These are phyloP conservation scores for Acleris literana DNA, from an alignment of 2,888 invertebrate genomes.

Conservation along the genomic window DNA sequence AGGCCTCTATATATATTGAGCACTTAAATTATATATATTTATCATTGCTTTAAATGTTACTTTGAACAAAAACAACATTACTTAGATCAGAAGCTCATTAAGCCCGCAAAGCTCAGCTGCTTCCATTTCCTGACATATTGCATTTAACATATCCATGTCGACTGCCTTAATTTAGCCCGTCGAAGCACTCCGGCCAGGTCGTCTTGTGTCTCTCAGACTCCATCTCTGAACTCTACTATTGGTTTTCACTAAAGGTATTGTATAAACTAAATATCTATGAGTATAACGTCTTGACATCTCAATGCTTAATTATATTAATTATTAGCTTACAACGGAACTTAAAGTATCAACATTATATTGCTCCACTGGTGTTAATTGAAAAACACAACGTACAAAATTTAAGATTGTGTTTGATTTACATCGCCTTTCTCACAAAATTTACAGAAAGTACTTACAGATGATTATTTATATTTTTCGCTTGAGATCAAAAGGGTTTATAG, in stretches of 20 bases:
- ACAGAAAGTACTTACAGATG: too few species aligned
- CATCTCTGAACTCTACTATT: slow-evolving; percentile 17
- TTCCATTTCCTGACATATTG: slow-evolving; percentile 31
- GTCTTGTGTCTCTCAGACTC: slow-evolving; percentile 26
- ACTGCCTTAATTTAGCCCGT: slow-evolving; percentile 35
- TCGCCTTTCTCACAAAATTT: too few species aligned
- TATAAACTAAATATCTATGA: neutral
- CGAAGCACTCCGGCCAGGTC: slow-evolving; percentile 32
- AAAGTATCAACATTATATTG: too few species aligned
- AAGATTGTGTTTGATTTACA: too few species aligned
- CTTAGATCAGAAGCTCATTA: slow-evolving; percentile 2
- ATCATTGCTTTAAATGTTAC: neutral
- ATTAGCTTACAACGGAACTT: too few species aligned
- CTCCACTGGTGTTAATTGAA: too few species aligned
- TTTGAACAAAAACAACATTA: neutral
- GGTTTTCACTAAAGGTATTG: neutral
- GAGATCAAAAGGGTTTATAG: too few species aligned
- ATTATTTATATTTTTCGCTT: too few species aligned
- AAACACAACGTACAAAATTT: too few species aligned
- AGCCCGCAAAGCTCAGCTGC: slow-evolving; percentile 1
- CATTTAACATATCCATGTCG: slow-evolving; percentile 29
- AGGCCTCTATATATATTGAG: too few species aligned
- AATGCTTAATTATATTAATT: too few species aligned
- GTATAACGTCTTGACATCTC: too few species aligned
- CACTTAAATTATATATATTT: neutral